Evolutionary conservation across 2,113 vertebrate genomes (phyloP), one percentile per base, ranked within the genome.

Genomic region (Prochilodus magdalenae): DNA sequence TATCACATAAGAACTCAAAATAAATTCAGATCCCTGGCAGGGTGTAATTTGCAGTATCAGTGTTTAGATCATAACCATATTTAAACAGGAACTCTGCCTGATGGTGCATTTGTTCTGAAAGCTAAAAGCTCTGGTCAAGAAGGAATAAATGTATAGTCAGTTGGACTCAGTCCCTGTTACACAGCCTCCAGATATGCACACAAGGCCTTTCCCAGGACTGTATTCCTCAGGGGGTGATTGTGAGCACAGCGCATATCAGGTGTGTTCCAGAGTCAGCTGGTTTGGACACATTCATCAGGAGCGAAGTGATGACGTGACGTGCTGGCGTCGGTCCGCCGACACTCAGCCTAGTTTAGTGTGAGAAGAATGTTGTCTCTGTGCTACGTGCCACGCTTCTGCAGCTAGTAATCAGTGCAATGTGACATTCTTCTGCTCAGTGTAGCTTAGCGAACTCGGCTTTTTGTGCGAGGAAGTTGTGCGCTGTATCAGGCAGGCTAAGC

Each of bases 191-290:
- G 20, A 60, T 60, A 60, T 60, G 57, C 57, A 57, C 55, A 22
- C 20, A 60, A 26, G 57, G 57, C 5, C 57, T 60, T 60, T 26
- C 24, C 57, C 24, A 60, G 24, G 6, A 15, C 57, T 60, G 0
- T 60, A 26, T 13, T 26, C 57, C 57, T 26, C n/a, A 60, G 57
- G 13, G 57, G 10, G 24, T 60, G 10, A 60, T 26, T 65, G 26
- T 65, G 11, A 51, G 29, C 16, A 10, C 18, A 22, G 20, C 57
- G 26, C 44, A 77, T 65, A 65, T 59, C 26, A 26, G 53, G 60
- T 81, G 26, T 77, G 33, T 60, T 80, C 47, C 15, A 14, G 59
- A 51, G 33, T 66, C 72, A 67, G 10, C 24, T 57, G 33, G 66
- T 62, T 49, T 76, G 15, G 18, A 30, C n/a, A 33, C 27, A 51